A percentile compares a stretch with the other conserved stretches of the same genome.
Conservation (phyloP, 1,140 invertebrate species). For the Eueides isabella region DNA sequence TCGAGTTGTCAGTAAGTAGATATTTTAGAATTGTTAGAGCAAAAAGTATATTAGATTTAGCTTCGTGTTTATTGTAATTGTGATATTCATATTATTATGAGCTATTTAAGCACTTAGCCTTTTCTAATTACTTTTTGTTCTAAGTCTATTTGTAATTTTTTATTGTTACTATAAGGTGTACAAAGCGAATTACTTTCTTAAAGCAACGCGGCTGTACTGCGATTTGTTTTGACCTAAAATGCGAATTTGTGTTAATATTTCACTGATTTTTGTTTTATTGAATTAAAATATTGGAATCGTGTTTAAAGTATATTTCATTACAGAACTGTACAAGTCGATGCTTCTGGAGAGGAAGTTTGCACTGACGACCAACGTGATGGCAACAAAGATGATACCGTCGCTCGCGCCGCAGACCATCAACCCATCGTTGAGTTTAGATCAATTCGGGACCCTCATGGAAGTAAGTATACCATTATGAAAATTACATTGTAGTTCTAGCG, state of each 20-base stretch:
- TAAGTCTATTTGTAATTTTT: not conserved
- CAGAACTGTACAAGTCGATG: conserved; percentile 93
- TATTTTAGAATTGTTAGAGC: not conserved
- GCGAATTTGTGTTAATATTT: not conserved
- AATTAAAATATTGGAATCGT: not conserved
- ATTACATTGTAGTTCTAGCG: too few relatives aligned
- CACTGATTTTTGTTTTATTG: not conserved
- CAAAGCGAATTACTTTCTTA: not conserved
- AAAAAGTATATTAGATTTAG: not conserved
- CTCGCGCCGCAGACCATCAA: conserved; percentile 96
- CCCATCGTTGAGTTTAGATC: conserved; percentile 93
- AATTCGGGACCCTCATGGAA: conserved; percentile 93
- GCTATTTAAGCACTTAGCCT: not conserved
- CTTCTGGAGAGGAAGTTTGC: conserved; percentile 96
- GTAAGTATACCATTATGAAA: conserved; percentile 68
- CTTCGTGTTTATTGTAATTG: not conserved
- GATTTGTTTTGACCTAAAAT: too few relatives aligned
- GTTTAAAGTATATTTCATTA: not conserved
- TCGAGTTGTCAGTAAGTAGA: conserved; percentile 91
- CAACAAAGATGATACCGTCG: conserved; percentile 95
- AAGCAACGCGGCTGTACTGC: not conserved
- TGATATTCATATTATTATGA: not conserved
- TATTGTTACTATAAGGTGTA: not conserved
- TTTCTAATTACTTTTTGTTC: not conserved
- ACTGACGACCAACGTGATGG: conserved; percentile 95